Conservation (phyloP, 2,888 invertebrate species). For the Hesperia comma region DNA sequence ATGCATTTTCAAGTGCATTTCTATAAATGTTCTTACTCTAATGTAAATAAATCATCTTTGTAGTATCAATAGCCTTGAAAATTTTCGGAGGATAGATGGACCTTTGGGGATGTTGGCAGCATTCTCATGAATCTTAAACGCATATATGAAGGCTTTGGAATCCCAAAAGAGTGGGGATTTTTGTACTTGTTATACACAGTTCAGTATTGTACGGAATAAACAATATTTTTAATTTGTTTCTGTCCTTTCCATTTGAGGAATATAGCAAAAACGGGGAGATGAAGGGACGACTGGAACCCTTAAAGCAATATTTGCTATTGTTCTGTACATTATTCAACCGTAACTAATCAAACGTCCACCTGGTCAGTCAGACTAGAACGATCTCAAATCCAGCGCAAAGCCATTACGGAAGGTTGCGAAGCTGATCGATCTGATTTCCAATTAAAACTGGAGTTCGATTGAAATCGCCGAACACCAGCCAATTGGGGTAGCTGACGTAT, state of each 20-base stretch:
- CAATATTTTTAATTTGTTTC: too few relatives aligned
- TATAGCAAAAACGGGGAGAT: neutral
- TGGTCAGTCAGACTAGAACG: conserved; percentile 5
- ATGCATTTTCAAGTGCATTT: neutral
- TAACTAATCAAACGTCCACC: conserved; percentile 9
- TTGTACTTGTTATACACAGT: too few relatives aligned
- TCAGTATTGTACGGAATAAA: too few relatives aligned
- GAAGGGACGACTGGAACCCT: neutral
- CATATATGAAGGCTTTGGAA: too few relatives aligned
- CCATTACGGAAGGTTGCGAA: conserved; percentile 18
- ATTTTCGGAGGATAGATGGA: too few relatives aligned
- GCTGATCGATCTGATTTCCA: conserved; percentile 30
- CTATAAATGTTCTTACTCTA: neutral
- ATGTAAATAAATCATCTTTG: too few relatives aligned
- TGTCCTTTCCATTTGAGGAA: too few relatives aligned
- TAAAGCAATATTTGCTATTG: neutral
- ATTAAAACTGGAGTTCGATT: conserved; percentile 29
- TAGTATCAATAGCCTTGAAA: too few relatives aligned
- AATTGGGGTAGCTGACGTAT: conserved; percentile 26
- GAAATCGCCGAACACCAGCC: conserved; percentile 17
- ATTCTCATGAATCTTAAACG: too few relatives aligned
- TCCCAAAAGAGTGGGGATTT: too few relatives aligned
- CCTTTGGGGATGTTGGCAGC: too few relatives aligned
- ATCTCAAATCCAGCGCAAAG: conserved; percentile 10
- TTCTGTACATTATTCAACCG: neutral